Conservation (phyloP, 2,888 invertebrate genomes). For the Oegoconia quadripuncta region DNA sequence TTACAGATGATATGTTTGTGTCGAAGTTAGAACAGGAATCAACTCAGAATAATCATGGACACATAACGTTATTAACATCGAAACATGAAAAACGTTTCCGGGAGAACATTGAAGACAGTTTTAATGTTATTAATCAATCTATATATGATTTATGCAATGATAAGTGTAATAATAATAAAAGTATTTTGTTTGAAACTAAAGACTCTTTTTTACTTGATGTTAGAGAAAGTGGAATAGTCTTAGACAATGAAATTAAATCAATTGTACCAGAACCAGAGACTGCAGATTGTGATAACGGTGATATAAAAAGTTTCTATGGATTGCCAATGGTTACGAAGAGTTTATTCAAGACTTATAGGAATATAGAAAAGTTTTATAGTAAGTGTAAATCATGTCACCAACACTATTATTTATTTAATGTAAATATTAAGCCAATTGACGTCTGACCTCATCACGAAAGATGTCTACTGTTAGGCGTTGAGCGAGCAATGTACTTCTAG, state of each 20-base stretch:
- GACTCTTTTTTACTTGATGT: constrained; percentile 65
- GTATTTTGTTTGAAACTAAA: constrained; percentile 54
- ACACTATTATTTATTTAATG: not conserved
- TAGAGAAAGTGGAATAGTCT: constrained; percentile 44
- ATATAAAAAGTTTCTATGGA: constrained; percentile 83
- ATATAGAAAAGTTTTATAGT: constrained; percentile 91
- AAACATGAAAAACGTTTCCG: constrained; percentile 32
- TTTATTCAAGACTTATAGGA: constrained; percentile 86
- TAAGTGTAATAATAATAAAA: constrained; percentile 35
- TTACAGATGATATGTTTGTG: constrained; percentile 56
- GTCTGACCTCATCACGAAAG: too few species aligned
- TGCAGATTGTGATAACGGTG: constrained; percentile 15
- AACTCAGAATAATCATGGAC: constrained; percentile 24
- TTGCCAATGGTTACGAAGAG: constrained; percentile 84
- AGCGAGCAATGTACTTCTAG: too few species aligned
- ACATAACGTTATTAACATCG: constrained; percentile 26
- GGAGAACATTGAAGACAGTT: constrained; percentile 58
- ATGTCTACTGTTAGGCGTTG: too few species aligned
- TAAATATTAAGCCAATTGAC: not conserved
- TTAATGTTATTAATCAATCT: constrained; percentile 73
- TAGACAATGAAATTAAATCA: constrained; percentile 23
- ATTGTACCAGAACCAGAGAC: constrained; percentile 18
- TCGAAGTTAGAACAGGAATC: constrained; percentile 46
- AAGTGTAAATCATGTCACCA: constrained; percentile 38
- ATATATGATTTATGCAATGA: constrained; percentile 59